Evolutionary conservation across 2,888 invertebrate species (phyloP).

Genomic region (Aethes cnicana): DNA sequence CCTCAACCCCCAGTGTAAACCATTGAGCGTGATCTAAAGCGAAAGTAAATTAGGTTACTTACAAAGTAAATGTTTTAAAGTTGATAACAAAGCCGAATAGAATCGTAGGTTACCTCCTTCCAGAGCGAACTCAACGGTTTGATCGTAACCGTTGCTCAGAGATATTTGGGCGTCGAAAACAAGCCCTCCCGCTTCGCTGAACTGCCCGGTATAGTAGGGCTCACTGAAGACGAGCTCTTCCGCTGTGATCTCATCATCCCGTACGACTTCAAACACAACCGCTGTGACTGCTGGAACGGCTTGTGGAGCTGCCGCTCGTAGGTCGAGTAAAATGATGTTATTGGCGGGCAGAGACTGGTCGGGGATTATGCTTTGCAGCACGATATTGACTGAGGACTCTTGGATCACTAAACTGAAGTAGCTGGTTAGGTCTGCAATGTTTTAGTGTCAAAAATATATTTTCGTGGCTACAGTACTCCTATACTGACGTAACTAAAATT

Average conservation of each 20-base stretch:
- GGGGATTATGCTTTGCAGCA: constrained; percentile 35
- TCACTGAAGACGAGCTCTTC: constrained; percentile 32
- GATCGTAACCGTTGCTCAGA: constrained; percentile 41
- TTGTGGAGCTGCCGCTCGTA: constrained; percentile 42
- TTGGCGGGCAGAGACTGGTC: constrained; percentile 40
- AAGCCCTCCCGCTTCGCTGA: constrained; percentile 36
- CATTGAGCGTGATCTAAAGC: constrained; percentile 10
- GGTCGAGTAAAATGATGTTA: constrained; percentile 39
- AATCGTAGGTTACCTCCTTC: constrained; percentile 41
- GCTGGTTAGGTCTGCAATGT: constrained; percentile 9
- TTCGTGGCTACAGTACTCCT: too few species aligned
- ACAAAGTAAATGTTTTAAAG: background rate
- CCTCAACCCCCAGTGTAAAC: constrained; percentile 12
- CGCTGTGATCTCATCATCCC: constrained; percentile 8
- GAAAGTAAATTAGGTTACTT: background rate
- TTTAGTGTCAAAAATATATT: too few species aligned
- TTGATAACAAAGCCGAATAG: background rate
- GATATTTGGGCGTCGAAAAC: constrained; percentile 37
- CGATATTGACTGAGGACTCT: constrained; percentile 36
- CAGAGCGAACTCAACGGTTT: constrained; percentile 39
- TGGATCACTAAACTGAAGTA: constrained; percentile 36
- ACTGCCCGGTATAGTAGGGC: constrained; percentile 44
- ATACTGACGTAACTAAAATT: too few species aligned
- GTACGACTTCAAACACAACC: constrained; percentile 38
- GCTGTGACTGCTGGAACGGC: constrained; percentile 41